phyloP scores from a whole-genome alignment of 2,113 vertebrate genomes.

The Coregonus clupeaformis region DNA sequence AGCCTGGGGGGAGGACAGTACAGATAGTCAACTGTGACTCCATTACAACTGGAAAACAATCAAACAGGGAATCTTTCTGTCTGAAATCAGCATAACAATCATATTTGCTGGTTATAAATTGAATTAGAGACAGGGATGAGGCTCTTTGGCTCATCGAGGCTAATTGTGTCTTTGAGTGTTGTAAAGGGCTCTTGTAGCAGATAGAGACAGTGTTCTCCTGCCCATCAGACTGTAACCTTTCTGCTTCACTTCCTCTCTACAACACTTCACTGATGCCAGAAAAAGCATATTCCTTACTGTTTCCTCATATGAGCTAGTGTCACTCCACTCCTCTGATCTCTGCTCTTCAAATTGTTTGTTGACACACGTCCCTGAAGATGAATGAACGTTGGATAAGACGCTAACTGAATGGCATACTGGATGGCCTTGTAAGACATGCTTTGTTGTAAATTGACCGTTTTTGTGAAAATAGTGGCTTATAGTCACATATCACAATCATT shows the following conservation, averaged over 20 bases:
- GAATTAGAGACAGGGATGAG: not conserved
- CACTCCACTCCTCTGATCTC: slow-evolving; percentile 64
- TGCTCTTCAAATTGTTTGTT: slow-evolving; percentile 65
- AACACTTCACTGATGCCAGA: slow-evolving; percentile 33
- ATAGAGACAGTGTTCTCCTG: not conserved
- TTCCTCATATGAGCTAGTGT: slow-evolving; percentile 64
- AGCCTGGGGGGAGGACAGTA: not conserved
- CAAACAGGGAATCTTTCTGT: not conserved
- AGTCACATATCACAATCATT: no score
- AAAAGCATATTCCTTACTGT: slow-evolving; percentile 60
- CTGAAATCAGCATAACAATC: not conserved
- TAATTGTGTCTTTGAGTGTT: slow-evolving; percentile 2
- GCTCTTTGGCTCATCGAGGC: not conserved
- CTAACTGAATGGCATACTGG: slow-evolving; percentile 14
- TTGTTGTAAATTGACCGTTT: not conserved
- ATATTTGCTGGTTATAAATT: not conserved
- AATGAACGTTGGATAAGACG: slow-evolving; percentile 29
- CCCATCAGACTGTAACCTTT: not conserved
- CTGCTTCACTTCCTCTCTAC: not conserved
- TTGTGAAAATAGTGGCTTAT: no score
- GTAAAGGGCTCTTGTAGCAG: not conserved
- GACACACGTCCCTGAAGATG: slow-evolving; percentile 47
- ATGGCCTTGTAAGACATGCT: not conserved
- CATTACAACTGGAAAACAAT: slow-evolving; percentile 1
- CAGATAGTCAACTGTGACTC: not conserved